Conservation (phyloP, 92 coral and sea anemone species). For the Phymanthus crucifer region DNA sequence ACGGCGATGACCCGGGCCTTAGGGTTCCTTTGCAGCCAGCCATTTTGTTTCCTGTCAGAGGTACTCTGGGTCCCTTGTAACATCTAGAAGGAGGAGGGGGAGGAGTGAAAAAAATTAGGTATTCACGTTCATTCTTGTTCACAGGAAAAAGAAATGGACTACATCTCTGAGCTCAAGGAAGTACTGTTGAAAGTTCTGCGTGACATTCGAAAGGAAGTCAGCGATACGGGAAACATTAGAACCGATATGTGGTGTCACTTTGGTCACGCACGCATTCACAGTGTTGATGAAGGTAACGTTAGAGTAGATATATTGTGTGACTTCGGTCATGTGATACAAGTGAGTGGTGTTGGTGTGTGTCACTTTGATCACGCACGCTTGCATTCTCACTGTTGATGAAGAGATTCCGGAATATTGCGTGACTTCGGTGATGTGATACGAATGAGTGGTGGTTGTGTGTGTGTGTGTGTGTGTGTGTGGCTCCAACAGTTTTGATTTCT, state of each 20-base stretch:
- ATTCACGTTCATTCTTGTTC: neutral
- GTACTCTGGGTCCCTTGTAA: too few species aligned
- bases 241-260: slow-evolving; percentile 16
- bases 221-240: neutral
- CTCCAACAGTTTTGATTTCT: neutral
- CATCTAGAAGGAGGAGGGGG: too few species aligned
- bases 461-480: too few species aligned
- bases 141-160: slow-evolving; percentile 5
- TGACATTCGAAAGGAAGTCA: neutral
- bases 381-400: neutral
- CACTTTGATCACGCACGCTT: too few species aligned
- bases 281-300: slow-evolving; percentile 12
- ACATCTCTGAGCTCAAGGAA: neutral
- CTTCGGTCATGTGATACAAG: neutral
- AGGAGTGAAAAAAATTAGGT: too few species aligned
- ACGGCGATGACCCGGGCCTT: too few species aligned
- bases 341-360: too few species aligned
- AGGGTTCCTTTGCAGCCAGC: too few species aligned
- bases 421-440: neutral
- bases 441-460: too few species aligned
- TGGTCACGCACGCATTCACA: neutral
- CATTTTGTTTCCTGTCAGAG: too few species aligned
- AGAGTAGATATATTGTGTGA: neutral
- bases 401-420: neutral
- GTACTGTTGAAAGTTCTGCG: neutral